A percentile compares a stretch with the other conserved stretches of the same genome.
phyloP scores from a whole-genome alignment of 2,797 vertebrate species.

The Nannoperca obscura region DNA sequence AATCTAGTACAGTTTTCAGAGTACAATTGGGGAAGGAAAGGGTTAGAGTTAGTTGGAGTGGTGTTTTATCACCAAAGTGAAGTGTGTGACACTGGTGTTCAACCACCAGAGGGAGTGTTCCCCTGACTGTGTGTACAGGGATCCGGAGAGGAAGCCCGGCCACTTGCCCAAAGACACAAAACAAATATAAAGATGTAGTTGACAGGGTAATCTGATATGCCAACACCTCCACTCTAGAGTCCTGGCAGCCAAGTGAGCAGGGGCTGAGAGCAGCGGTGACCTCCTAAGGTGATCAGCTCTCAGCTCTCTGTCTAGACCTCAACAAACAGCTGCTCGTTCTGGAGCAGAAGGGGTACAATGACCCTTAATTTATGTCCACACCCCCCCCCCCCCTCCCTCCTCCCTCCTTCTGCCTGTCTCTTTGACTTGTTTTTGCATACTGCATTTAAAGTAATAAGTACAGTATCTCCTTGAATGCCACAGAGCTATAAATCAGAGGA shows the following conservation, averaged over 20 bases:
- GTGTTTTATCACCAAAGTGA: constrained; percentile 41
- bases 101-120: constrained; percentile 78
- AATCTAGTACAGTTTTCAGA: constrained; percentile 13
- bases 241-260: constrained; percentile 59
- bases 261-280: constrained; percentile 63
- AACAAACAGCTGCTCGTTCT: constrained; percentile 74
- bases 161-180: constrained; percentile 53
- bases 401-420: constrained; percentile 62
- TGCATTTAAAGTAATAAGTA: constrained; percentile 85
- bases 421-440: constrained; percentile 81
- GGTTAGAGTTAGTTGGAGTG: constrained; percentile 25
- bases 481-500: constrained; percentile 82
- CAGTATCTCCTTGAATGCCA: constrained; percentile 82
- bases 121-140: constrained; percentile 20
- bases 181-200: constrained; percentile 66
- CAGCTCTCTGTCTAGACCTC: constrained; percentile 74
- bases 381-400: constrained; percentile 33
- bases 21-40: not conserved
- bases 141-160: constrained; percentile 37
- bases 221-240: constrained; percentile 55
- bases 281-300: constrained; percentile 75
- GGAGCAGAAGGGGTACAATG: constrained; percentile 73
- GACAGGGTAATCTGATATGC: constrained; percentile 65
- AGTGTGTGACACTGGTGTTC: constrained; percentile 47
- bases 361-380: constrained; percentile 78